Base-by-base conservation (phyloP, 2,888 invertebrate species). In the Hypolimnas misippus region DNA sequence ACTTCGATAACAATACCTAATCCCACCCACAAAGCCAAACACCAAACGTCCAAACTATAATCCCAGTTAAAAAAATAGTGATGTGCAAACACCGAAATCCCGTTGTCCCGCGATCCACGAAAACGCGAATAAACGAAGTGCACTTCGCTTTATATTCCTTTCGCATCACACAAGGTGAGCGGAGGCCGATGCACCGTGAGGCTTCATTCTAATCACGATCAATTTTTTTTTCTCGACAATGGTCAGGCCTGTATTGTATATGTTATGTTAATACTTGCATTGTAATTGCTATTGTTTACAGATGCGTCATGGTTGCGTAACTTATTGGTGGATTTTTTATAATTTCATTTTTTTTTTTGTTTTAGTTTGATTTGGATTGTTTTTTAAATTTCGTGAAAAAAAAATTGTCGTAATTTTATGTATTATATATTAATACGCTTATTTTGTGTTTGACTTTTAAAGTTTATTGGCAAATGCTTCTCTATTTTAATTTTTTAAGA, bases 151-250 rank as follows among this genome's bases (percentile, higher is more conserved):
- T 72, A 73, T 69, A 89, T 90, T 87, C 90, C 65, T 57, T 57
- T 68, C 76, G 76, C 86, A 80, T 78, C 74, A 67, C 69, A 76
- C 91, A 91, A 91, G 91, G 91, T 91, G 86, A 91, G 73, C 70
- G 16, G 77, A 77, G 90, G 83, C 67, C 89, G 83, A 79, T 87
- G 91, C 89, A 87, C 90, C 68, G 65, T 19, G 12, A 46, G 46
- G 83, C 72, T 76, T 77, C 71, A 89, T 86, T 82, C 87, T 62
- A 68, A 76, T 74, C 88, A 86, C 88, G 88, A 19, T 14, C 57
- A 58, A 53, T 62, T 57, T 71, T 73, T 73, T 74, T 74, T 74
- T 72, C 52, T 57, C 62, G 70, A 78, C 86, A 86, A 85, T 86
- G 80, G 81, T 68, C 55, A 66, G 73, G 73, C 73, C 67, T 70